Percentiles rank a stretch among this genome's conserved stretches.
These are phyloP conservation scores for Spisula solida DNA, from an alignment of 2,888 invertebrate genomes.

Conservation along the genomic window DNA sequence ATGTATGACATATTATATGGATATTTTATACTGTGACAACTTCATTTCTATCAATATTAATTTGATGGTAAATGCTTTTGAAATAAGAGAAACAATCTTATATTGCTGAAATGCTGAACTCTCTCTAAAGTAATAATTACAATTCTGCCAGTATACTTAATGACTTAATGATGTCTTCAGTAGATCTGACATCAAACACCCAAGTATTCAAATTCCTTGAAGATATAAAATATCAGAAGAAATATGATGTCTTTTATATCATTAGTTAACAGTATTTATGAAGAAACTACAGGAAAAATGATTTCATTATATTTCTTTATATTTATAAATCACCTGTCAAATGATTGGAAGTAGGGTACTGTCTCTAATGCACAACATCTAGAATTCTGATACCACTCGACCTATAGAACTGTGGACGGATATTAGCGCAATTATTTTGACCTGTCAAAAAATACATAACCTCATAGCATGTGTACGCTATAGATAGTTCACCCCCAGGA, in stretches of 20 bases:
- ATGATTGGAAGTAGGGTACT: not conserved
- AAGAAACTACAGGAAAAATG: not conserved
- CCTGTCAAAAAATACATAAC: no score
- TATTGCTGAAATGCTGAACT: not conserved
- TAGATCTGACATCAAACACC: not conserved
- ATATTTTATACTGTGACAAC: not conserved
- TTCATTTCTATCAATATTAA: slow-evolving; percentile 4
- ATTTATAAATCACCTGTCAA: not conserved
- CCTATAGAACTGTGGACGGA: no score
- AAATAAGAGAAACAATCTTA: not conserved
- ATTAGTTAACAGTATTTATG: slow-evolving; percentile 5
- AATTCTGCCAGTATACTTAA: not conserved
- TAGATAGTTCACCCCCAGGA: no score
- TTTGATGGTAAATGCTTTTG: slow-evolving; percentile 2
- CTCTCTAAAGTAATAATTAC: not conserved
- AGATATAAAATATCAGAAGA: not conserved
- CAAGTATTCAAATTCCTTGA: not conserved
- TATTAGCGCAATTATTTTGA: no score
- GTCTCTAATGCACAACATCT: not conserved
- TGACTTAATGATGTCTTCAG: not conserved
- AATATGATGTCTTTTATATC: not conserved
- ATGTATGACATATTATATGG: no score
- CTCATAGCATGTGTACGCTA: no score
- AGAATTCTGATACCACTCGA: not conserved
- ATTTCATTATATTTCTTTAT: not conserved